These are phyloP conservation scores for Caligus rogercresseyi DNA, from an alignment of 1,140 invertebrate species.

Conservation along the genomic window DNA sequence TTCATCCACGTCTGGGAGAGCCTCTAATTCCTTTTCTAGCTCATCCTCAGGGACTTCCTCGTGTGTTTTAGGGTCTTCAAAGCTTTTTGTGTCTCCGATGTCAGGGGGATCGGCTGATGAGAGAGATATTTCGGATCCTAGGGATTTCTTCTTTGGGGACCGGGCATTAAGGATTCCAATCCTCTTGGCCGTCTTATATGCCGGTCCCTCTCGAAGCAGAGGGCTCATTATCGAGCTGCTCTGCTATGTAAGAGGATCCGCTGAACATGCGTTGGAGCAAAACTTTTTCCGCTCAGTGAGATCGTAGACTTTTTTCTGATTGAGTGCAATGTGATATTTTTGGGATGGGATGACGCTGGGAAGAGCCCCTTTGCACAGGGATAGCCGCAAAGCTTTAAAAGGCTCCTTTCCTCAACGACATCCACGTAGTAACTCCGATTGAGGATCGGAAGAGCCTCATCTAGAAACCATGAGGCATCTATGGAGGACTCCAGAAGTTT, in stretches of 20 bases:
- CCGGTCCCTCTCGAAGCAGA: neutral
- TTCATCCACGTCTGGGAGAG: neutral
- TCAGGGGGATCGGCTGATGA: neutral
- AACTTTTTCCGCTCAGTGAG: slow-evolving; percentile 10
- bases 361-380: neutral
- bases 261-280: slow-evolving; percentile 11
- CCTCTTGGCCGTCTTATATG: neutral
- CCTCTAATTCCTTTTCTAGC: neutral
- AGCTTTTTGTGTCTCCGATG: neutral
- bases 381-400: slow-evolving; percentile 2
- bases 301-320: neutral
- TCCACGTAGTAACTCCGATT: slow-evolving; percentile 4
- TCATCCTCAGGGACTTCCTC: neutral
- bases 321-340: neutral
- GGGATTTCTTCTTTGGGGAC: neutral
- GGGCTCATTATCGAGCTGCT: neutral
- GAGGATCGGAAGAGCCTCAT: neutral
- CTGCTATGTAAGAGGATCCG: neutral
- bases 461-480: neutral
- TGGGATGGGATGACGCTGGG: neutral
- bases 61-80: neutral
- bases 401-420: slow-evolving; percentile 1
- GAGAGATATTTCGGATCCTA: neutral
- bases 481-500: neutral
- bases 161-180: neutral